Base-by-base conservation (phyloP, 2,113 vertebrate species). In the Petaurus breviceps region DNA sequence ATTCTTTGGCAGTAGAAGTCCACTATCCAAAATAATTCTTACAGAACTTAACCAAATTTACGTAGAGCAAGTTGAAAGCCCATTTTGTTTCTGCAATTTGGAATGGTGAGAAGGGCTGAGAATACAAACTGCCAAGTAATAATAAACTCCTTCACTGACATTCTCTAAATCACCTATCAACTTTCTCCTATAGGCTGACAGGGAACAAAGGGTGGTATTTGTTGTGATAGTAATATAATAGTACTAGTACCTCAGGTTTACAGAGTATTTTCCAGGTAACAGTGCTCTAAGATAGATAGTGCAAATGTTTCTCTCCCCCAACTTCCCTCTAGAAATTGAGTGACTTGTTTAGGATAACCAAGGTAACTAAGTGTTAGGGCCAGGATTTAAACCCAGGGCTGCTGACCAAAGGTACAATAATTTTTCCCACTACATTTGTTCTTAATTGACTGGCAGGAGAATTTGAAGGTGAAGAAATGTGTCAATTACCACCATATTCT, bases 1-100 rank as follows among this genome's bases (percentile, higher is more conserved):
- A 43, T 43, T 84, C 6, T 84, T 84, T 84, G 68, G 6, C 68
- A 43, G 19, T 8, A 84, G n/a, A 1, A 43, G 7, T 84, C n/a
- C 7, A 84, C 43, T 22, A 84, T 84, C 37, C n/a, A 43, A 84
- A 43, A 43, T 43, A 84, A 84, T 84, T 84, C 68, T 84, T 84
- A 43, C n/a, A 84, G n/a, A 84, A 43, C n/a, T 43, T 84, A 84
- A 84, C n/a, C n/a, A 22, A 84, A 84, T 84, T 84, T 84, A 84
- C n/a, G 43, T 84, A 43, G 9, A 43, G 68, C 37, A 84, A 19
- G 68, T 43, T 84, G n/a, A 84, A 84, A 84, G n/a, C 37, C 68
- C 19, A 53, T 93, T 54, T 89, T 94, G 52, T 52, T 52, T 46
- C 89, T 96, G 57, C 50, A 51, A 89, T 55, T 54, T 49, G 52